Percentiles rank a stretch among this genome's conserved stretches.
Conservation (phyloP, 2,888 invertebrate genomes). For the Ormia ochracea region DNA sequence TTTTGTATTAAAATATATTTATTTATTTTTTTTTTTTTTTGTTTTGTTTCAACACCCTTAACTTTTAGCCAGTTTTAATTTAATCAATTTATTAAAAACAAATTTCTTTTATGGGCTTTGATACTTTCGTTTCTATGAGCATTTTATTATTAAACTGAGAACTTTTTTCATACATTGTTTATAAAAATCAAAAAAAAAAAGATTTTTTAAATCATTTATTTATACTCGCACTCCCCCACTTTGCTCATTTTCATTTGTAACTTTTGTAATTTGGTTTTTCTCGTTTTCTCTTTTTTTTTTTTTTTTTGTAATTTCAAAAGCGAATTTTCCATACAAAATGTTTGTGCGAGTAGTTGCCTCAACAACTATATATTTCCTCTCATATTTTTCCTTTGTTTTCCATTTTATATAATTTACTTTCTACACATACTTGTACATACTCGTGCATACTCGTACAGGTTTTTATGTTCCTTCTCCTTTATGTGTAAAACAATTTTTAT, state of each 20-base stretch:
- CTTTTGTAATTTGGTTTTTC: neutral
- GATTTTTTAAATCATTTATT: constrained; percentile 20
- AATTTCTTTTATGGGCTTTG: constrained; percentile 1
- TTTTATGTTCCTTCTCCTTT: neutral
- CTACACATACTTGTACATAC: neutral
- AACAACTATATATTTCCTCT: constrained; percentile 35
- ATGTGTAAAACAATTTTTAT: constrained; percentile 52
- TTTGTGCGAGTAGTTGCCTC: constrained; percentile 6
- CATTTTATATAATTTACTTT: constrained; percentile 41
- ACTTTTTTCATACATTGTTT: constrained; percentile 2
- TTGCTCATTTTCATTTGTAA: constrained; percentile 2
- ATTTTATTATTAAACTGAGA: neutral
- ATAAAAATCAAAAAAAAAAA: constrained; percentile 4
- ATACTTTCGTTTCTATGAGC: neutral
- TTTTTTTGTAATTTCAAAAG: constrained; percentile 27
- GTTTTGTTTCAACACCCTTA: too few relatives aligned
- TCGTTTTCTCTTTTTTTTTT: neutral
- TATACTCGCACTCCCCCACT: neutral
- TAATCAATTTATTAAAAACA: constrained; percentile 32
- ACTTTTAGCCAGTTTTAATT: neutral
- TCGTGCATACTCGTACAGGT: too few relatives aligned
- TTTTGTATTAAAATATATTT: neutral
- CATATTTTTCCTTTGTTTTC: constrained; percentile 37
- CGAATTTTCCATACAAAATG: constrained; percentile 26
- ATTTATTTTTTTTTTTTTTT: neutral